Conservation (phyloP, 2,797 vertebrate genomes). For the Eleutherodactylus coqui region DNA sequence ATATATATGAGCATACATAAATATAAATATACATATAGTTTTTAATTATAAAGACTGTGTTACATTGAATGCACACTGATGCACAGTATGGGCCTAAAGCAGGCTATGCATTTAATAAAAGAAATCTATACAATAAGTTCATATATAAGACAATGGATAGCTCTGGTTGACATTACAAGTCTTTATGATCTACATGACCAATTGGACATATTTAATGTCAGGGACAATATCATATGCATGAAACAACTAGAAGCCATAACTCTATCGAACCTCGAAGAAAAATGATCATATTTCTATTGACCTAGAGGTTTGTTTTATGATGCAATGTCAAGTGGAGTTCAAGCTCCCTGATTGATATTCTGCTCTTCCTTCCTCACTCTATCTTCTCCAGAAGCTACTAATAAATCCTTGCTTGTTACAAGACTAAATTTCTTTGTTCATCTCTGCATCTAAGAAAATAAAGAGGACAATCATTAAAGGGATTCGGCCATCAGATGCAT, state of each 20-base stretch:
- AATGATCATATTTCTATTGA: background rate
- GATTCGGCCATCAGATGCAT: no score
- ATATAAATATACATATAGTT: no score
- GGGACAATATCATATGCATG: background rate
- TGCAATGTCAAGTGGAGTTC: slow-evolving; percentile 42
- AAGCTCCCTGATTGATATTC: slow-evolving; percentile 53
- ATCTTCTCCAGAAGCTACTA: slow-evolving; percentile 34
- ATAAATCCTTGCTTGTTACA: slow-evolving; percentile 63
- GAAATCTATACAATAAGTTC: background rate
- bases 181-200: background rate
- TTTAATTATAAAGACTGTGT: no score
- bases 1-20: no score
- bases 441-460: slow-evolving; percentile 40
- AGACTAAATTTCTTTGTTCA: slow-evolving; percentile 58
- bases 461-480: slow-evolving; percentile 44
- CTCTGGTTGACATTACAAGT: background rate
- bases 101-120: background rate
- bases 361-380: slow-evolving; percentile 34
- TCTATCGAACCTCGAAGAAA: background rate
- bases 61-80: background rate
- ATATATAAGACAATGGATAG: background rate
- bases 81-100: background rate
- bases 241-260: background rate
- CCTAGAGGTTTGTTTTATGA: slow-evolving; percentile 24
- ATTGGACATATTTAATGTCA: background rate